Evolutionary conservation across 2,113 vertebrate genomes (phyloP).

Genomic region (Chelonoidis abingdonii): DNA sequence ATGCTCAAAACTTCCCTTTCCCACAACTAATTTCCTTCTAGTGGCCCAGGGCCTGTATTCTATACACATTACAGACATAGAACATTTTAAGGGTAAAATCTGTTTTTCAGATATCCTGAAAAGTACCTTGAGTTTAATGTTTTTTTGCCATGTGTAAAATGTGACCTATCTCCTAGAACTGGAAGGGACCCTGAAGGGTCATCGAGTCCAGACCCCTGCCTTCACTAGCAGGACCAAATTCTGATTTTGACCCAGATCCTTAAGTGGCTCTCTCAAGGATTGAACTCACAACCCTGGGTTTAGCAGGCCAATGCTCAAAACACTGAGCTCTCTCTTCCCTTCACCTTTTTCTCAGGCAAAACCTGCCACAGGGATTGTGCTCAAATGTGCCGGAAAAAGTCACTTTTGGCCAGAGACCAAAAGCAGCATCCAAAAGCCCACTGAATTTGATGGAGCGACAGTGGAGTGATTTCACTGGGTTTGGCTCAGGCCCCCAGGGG

Average conservation of each 20-base stretch:
- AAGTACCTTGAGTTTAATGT: not conserved
- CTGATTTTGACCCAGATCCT: too few species aligned
- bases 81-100: not conserved
- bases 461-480: not conserved
- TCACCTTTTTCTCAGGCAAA: not conserved
- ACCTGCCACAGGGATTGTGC: not conserved
- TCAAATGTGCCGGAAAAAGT: fast-evolving
- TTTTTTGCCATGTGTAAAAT: not conserved
- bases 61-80: fast-evolving
- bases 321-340: too few species aligned
- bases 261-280: too few species aligned
- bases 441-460: too few species aligned
- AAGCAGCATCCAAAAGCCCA: not conserved
- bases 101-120: not conserved
- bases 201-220: too few species aligned
- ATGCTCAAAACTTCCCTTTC: not conserved
- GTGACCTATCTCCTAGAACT: too few species aligned
- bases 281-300: too few species aligned
- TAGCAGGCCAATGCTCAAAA: too few species aligned
- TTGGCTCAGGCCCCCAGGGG: not conserved
- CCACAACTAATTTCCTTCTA: not conserved
- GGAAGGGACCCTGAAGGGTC: too few species aligned
- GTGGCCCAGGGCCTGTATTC: not conserved
- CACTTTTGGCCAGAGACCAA: not conserved
- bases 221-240: too few species aligned